phyloP scores from a whole-genome alignment of 2,888 invertebrate species.

The Mallateleia sp. region DNA sequence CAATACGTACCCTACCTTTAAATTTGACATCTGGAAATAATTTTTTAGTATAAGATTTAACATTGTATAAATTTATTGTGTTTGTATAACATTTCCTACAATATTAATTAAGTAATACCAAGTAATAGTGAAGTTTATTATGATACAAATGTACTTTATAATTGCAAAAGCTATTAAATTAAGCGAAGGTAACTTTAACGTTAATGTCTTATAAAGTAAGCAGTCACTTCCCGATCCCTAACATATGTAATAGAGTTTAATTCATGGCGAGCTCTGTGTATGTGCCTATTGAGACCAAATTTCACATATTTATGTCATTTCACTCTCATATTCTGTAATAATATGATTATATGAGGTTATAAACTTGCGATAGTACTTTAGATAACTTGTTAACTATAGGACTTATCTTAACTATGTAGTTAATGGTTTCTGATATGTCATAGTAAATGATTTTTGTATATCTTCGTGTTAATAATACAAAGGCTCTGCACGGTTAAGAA shows the following conservation, averaged over 20 bases:
- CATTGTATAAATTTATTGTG: too few species aligned
- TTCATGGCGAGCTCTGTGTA: constrained; percentile 14
- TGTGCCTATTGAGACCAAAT: constrained; percentile 40
- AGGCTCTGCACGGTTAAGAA: too few species aligned
- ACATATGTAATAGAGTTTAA: constrained; percentile 39
- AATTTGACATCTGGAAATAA: too few species aligned
- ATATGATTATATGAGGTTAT: constrained; percentile 45
- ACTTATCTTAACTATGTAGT: constrained; percentile 57
- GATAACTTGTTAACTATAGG: constrained; percentile 55
- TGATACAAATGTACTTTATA: constrained; percentile 18
- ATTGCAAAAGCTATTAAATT: constrained; percentile 40
- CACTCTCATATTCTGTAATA: constrained; percentile 43
- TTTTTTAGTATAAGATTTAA: too few species aligned
- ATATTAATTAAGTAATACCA: constrained; percentile 8
- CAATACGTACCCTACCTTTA: too few species aligned
- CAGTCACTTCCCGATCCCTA: constrained; percentile 18
- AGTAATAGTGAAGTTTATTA: background rate
- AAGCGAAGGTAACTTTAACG: constrained; percentile 28
- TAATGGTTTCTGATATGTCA: constrained; percentile 43
- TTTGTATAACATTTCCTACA: too few species aligned
- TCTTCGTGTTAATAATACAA: constrained; percentile 16
- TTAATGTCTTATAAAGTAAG: constrained; percentile 34
- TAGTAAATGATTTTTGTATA: constrained; percentile 45
- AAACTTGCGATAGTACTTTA: constrained; percentile 51
- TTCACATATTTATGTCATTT: constrained; percentile 44